Percentiles rank a stretch among this genome's conserved stretches.
phyloP scores from a whole-genome alignment of 2,888 invertebrate species.

The Conistra vaccinii region DNA sequence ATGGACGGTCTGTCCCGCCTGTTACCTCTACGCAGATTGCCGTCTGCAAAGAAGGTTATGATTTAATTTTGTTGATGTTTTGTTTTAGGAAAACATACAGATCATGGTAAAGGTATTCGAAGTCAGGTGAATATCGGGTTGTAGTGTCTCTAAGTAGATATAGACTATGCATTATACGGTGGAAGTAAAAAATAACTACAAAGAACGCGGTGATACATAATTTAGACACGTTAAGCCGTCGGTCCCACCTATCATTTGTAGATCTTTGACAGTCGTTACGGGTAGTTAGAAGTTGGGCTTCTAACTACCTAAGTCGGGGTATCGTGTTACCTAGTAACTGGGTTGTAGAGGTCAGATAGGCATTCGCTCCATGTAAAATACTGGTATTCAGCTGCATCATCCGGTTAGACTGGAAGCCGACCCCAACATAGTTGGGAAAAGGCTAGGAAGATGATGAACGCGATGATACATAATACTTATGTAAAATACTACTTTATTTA shows the following conservation, averaged over 20 bases:
- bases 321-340: too few relatives aligned
- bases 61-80: background rate
- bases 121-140: background rate
- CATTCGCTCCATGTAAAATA: too few relatives aligned
- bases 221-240: too few relatives aligned
- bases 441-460: too few relatives aligned
- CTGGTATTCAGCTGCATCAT: too few relatives aligned
- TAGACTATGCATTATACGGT: background rate
- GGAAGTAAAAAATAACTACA: background rate
- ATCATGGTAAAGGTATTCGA: background rate
- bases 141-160: background rate
- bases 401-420: too few relatives aligned
- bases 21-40: slow-evolving; percentile 93
- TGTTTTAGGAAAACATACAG: background rate
- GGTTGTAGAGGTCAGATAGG: too few relatives aligned
- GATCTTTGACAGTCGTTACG: too few relatives aligned
- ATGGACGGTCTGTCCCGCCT: slow-evolving; percentile 94
- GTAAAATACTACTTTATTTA: slow-evolving; percentile 1
- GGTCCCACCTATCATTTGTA: too few relatives aligned
- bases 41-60: slow-evolving; percentile 85
- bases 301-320: too few relatives aligned
- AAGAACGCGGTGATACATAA: background rate
- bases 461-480: background rate
- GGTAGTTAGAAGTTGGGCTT: too few relatives aligned
- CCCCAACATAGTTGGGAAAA: too few relatives aligned